Percentiles rank a stretch among this genome's conserved stretches.
Evolutionary conservation across 2,888 invertebrate genomes (phyloP).

Genomic region (Hyposoter didymator): DNA sequence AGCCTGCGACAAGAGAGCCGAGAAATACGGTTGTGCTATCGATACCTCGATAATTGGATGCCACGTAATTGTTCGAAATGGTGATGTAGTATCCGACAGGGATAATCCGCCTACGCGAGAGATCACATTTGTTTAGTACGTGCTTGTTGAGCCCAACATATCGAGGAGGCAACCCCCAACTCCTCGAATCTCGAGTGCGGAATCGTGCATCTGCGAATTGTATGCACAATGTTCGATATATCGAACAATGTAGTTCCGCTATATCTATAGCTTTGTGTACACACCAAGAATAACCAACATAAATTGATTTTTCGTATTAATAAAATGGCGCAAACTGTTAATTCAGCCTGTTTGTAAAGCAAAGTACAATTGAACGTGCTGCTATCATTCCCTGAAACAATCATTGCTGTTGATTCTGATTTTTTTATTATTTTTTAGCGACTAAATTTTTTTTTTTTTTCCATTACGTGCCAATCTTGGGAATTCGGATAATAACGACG

Average conservation of each 20-base stretch:
- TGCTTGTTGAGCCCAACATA: constrained; percentile 56
- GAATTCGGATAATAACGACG: not conserved
- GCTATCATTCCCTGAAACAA: not conserved
- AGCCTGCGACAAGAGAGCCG: constrained; percentile 16
- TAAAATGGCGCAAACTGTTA: not conserved
- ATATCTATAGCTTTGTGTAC: not conserved
- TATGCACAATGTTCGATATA: constrained; percentile 28
- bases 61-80: constrained; percentile 78
- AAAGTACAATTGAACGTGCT: not conserved
- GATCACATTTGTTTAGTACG: constrained; percentile 60
- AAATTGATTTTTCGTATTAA: not conserved
- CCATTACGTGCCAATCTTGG: not conserved
- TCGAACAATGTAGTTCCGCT: not conserved
- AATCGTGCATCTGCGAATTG: constrained; percentile 30
- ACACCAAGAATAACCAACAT: not conserved
- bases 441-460: not conserved
- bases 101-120: constrained; percentile 54
- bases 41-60: constrained; percentile 77
- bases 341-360: not conserved
- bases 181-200: constrained; percentile 10
- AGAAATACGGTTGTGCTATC: constrained; percentile 50
- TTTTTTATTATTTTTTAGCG: not conserved
- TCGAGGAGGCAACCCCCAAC: constrained; percentile 31
- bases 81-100: constrained; percentile 64
- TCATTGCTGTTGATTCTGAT: not conserved